Conservation (phyloP, 35 echinoderm and acorn worm species). For the Ophioderma brevispina region DNA sequence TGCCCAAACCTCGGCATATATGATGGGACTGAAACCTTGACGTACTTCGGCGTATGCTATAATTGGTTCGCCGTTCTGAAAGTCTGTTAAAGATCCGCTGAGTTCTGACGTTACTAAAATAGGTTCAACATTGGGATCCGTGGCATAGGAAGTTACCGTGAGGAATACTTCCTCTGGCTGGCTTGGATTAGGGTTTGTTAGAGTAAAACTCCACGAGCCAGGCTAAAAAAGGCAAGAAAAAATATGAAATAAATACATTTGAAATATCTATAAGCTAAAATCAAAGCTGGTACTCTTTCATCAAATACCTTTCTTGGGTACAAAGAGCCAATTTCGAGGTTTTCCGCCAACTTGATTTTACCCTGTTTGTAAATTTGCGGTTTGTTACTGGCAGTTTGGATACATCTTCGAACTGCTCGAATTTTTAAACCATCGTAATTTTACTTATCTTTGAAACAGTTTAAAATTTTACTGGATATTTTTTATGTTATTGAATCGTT, state of each 20-base stretch:
- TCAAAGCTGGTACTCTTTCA: not conserved
- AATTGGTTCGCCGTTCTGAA: conserved; percentile 36
- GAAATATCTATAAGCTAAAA: not conserved
- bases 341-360: not conserved
- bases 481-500: no score
- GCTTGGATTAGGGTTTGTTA: not conserved
- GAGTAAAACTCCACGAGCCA: not conserved
- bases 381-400: no score
- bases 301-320: no score
- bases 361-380: not conserved
- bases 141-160: conserved; percentile 29
- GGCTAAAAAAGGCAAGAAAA: not conserved
- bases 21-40: conserved; percentile 59
- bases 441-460: no score
- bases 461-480: no score
- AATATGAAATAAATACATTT: not conserved
- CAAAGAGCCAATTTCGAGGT: not conserved
- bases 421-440: no score
- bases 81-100: conserved; percentile 50
- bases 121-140: conserved; percentile 34
- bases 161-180: not conserved
- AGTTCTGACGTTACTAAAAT: conserved; percentile 63
- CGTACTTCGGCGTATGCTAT: conserved; percentile 49
- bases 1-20: conserved; percentile 59
- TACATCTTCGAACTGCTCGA: no score